Base-by-base conservation (phyloP, 1,140 invertebrate genomes). In the Lucilia cuprina region DNA sequence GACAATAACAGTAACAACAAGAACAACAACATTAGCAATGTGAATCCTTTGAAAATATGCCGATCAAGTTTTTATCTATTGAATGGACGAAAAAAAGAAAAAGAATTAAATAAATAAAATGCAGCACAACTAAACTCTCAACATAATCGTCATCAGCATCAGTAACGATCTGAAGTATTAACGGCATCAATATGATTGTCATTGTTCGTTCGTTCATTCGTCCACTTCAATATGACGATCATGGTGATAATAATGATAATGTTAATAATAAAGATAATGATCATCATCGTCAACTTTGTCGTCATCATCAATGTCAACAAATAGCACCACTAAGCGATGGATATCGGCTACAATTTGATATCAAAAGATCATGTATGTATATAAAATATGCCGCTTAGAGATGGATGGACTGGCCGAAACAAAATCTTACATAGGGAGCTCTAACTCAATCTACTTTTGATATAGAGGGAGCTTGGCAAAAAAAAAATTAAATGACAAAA, bases 281-380 rank as follows among this genome's bases (percentile, higher is more conserved):
- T 80, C 41, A 49, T 80, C 41, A 14, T 80, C 19, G 41, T 80
- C 77, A 25, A 49, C 77, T 13, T 49, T 49, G 77, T 80, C 77
- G 25, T 80, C 77, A 80, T 80, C 41, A 80, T 80, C 77, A 80
- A 80, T 80, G 41, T 80, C 77, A 80, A 80, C 77, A 80, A 80
- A 80, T 80, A 49, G 77, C 77, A 21, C 47, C 77, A 49, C 47
- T 80, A 80, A 80, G 77, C 77, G 77, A 80, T 80, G 77, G 77
- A 80, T 80, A 80, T 80, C 77, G 77, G 77, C 77, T 49, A 80
- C 41, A 80, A 80, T 80, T 80, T 80, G 30, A 80, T 80, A 80
- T 80, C 77, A 80, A 80, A 80, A 49, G 77, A 80, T 80, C 77
- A 41, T 80, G 41, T 19, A 41, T 80, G 41, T 19, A 80, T 49